Evolutionary conservation across 2,113 vertebrate genomes (phyloP).

Genomic region (Hoplias malabaricus): DNA sequence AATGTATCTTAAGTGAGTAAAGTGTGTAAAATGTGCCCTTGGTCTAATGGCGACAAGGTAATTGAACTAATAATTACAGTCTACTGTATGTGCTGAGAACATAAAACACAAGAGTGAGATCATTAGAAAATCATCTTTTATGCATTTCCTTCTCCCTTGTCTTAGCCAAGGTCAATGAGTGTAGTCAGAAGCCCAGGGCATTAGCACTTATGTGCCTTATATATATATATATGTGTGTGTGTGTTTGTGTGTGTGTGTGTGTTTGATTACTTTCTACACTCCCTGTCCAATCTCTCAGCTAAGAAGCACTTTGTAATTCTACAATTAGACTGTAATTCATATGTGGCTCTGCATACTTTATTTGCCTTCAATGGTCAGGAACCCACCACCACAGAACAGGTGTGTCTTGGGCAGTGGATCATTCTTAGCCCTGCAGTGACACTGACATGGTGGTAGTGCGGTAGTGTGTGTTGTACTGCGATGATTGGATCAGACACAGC

Average conservation of each 20-base stretch:
- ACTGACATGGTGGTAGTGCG: too few species aligned
- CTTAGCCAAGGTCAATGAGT: slow-evolving; percentile 58
- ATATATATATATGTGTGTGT: not conserved
- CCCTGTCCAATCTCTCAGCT: too few species aligned
- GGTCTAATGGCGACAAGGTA: slow-evolving; percentile 57
- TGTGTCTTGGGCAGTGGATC: too few species aligned
- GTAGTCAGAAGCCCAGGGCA: not conserved
- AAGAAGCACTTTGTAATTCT: too few species aligned
- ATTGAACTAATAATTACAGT: slow-evolving; percentile 68
- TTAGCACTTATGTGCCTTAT: not conserved
- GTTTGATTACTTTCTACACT: too few species aligned
- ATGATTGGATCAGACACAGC: too few species aligned
- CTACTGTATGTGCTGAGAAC: slow-evolving; percentile 58
- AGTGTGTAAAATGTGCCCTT: slow-evolving; percentile 64
- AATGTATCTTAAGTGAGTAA: slow-evolving; percentile 45
- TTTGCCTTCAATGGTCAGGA: too few species aligned
- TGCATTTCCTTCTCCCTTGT: slow-evolving; percentile 47
- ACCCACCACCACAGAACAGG: too few species aligned
- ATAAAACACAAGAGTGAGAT: slow-evolving; percentile 63
- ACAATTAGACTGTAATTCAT: too few species aligned
- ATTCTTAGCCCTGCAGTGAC: too few species aligned
- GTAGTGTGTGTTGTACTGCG: too few species aligned
- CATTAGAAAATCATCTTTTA: slow-evolving; percentile 62
- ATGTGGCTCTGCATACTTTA: too few species aligned
- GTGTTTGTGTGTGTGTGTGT: not conserved